These are phyloP conservation scores for Scomber scombrus DNA, from an alignment of 2,113 vertebrate genomes.

Conservation along the genomic window DNA sequence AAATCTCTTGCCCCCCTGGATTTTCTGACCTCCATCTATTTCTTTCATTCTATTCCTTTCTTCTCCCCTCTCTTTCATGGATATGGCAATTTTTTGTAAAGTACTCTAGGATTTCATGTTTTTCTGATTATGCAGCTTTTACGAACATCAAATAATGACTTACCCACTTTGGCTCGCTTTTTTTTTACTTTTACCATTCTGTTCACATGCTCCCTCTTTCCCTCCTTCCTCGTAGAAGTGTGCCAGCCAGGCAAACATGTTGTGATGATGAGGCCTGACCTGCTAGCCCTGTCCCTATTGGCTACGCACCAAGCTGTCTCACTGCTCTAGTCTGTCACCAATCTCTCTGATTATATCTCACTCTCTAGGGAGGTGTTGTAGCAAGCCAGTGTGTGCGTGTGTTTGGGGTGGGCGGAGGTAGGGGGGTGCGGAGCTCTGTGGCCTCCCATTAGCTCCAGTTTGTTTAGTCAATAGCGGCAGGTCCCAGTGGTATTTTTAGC, in stretches of 20 bases:
- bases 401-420: not conserved
- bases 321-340: conserved; percentile 69
- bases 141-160: not conserved
- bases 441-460: conserved; percentile 80
- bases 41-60: not conserved
- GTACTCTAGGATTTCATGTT: not conserved
- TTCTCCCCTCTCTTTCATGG: not conserved
- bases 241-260: conserved; percentile 66
- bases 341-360: conserved; percentile 80
- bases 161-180: not conserved
- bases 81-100: not conserved
- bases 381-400: conserved; percentile 28
- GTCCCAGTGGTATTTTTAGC: conserved; percentile 81
- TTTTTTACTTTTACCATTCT: not conserved
- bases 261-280: conserved; percentile 80
- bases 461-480: conserved; percentile 78
- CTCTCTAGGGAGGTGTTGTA: conserved; percentile 79
- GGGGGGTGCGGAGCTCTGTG: conserved; percentile 31
- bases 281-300: conserved; percentile 67
- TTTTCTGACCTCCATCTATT: not conserved
- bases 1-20: not conserved
- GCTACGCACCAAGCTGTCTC: conserved; percentile 65
- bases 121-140: not conserved
- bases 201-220: not conserved
- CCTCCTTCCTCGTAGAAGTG: conserved; percentile 30